phyloP scores from a whole-genome alignment of 1,140 invertebrate genomes.

The Dryas iulia region DNA sequence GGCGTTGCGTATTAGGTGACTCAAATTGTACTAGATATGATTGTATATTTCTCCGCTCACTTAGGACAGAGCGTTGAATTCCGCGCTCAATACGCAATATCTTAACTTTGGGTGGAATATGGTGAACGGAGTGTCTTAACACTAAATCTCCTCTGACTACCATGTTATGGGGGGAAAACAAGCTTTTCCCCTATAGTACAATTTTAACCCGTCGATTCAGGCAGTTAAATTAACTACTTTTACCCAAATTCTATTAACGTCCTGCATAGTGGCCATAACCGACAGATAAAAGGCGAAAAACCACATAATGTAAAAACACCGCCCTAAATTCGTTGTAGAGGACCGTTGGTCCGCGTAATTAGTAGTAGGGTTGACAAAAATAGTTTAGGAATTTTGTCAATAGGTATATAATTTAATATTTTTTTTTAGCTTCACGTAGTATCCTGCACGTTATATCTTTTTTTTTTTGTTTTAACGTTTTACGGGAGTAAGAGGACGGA shows the following conservation, averaged over 20 bases:
- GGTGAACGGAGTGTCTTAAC: not conserved
- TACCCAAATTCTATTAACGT: not conserved
- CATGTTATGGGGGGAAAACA: too few relatives aligned
- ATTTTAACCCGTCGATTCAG: not conserved
- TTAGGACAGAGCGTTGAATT: too few relatives aligned
- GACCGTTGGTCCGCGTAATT: constrained; percentile 27
- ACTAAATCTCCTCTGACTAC: too few relatives aligned
- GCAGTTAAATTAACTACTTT: too few relatives aligned
- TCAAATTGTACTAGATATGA: too few relatives aligned
- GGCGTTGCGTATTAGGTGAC: too few relatives aligned
- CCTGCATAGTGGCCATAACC: not conserved
- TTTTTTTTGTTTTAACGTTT: too few relatives aligned
- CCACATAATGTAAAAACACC: constrained; percentile 25
- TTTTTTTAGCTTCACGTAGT: not conserved
- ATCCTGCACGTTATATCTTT: too few relatives aligned
- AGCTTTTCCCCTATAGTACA: not conserved
- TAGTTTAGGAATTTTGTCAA: too few relatives aligned
- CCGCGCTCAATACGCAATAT: not conserved
- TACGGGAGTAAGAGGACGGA: too few relatives aligned
- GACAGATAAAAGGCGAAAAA: constrained; percentile 8
- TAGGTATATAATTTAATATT: not conserved
- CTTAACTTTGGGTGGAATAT: not conserved
- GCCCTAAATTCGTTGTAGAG: constrained; percentile 27
- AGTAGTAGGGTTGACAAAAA: constrained; percentile 23
- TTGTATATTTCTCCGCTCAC: too few relatives aligned